Evolutionary conservation across 2,113 vertebrate species (phyloP).

Genomic region (Cettia cetti): DNA sequence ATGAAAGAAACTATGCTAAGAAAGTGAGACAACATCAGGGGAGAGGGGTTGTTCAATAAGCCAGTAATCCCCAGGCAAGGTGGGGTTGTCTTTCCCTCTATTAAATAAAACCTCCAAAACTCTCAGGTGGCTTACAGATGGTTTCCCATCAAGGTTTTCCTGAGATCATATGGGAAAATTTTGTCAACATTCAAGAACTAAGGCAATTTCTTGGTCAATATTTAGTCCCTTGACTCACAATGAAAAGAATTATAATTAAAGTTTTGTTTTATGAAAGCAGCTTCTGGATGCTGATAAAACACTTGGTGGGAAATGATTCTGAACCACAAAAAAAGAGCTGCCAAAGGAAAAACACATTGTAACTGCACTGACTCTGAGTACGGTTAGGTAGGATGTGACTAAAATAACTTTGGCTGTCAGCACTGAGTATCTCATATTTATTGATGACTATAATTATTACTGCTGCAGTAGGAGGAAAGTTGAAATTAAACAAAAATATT

Average conservation of each 20-base stretch:
- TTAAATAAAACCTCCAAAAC: neutral
- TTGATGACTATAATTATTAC: neutral
- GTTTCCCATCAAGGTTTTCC: neutral
- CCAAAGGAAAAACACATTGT: constrained; percentile 1
- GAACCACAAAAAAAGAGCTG: neutral
- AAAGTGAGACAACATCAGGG: neutral
- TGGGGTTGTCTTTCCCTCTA: neutral
- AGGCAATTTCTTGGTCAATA: constrained; percentile 6
- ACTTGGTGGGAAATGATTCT: neutral
- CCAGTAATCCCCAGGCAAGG: neutral
- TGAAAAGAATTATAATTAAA: constrained; percentile 6
- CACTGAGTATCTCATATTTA: neutral
- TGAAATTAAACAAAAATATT: neutral
- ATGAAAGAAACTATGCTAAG: neutral
- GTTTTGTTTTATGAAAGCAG: neutral
- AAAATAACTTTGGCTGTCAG: constrained; percentile 14
- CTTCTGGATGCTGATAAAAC: constrained; percentile 23
- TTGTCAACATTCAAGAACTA: neutral
- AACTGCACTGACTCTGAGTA: neutral
- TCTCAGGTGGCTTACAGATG: constrained; percentile 25
- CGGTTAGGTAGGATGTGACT: neutral
- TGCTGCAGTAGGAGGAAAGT: neutral
- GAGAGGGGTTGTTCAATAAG: neutral
- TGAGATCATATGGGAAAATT: constrained; percentile 9
- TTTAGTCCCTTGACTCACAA: neutral